These are phyloP conservation scores for Pelagia noctiluca DNA, from an alignment of 30 jellyfish, hydroid and myxozoan genomes.

Conservation along the genomic window DNA sequence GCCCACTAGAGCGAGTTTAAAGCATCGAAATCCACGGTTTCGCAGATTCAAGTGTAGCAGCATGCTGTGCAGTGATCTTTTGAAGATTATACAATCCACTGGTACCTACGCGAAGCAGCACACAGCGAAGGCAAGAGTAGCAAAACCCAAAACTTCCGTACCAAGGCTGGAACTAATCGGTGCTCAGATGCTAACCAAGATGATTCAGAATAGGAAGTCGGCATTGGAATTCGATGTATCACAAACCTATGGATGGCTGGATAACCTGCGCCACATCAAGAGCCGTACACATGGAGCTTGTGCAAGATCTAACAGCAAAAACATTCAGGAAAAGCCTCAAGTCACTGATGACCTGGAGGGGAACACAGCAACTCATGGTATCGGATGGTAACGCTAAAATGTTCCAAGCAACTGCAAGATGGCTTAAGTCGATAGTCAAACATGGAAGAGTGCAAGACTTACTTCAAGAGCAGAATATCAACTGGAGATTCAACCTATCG, in stretches of 20 bases:
- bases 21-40: constrained; percentile 13
- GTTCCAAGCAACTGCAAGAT: constrained; percentile 15
- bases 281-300: constrained; percentile 23
- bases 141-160: constrained; percentile 20
- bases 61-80: constrained; percentile 27
- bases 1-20: constrained; percentile 5
- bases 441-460: not conserved
- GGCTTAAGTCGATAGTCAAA: not conserved
- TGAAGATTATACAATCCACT: constrained; percentile 3
- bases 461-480: constrained; percentile 2
- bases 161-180: constrained; percentile 30
- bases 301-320: constrained; percentile 15
- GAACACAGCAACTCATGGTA: constrained; percentile 3
- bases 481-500: constrained; percentile 50
- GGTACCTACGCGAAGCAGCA: constrained; percentile 10
- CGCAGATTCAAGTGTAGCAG: not conserved
- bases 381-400: constrained; percentile 26
- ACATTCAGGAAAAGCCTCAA: constrained; percentile 6
- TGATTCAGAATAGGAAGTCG: constrained; percentile 13
- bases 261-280: constrained; percentile 24
- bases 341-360: not conserved
- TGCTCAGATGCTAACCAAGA: constrained; percentile 15
- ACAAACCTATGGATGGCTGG: constrained; percentile 16
- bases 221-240: not conserved
- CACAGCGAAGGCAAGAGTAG: constrained; percentile 33